Evolutionary conservation across 2,113 vertebrate species (phyloP).

Genomic region (Lepus timidus): DNA sequence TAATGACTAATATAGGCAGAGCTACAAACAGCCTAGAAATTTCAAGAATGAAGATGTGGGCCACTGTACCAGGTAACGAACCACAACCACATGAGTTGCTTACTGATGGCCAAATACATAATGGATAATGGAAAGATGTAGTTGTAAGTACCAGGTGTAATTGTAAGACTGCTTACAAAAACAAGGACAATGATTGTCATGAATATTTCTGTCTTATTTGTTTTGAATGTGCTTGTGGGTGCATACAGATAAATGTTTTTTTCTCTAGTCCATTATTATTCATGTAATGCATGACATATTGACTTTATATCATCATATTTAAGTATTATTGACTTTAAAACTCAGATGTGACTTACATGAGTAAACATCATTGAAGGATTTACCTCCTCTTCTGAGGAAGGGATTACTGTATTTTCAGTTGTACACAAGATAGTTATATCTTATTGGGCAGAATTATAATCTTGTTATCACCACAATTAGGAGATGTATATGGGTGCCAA

Average conservation of each 20-base stretch:
- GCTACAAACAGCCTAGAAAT: background rate
- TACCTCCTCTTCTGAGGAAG: background rate
- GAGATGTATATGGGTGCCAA: background rate
- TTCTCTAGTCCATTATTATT: background rate
- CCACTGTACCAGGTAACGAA: background rate
- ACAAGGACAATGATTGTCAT: background rate
- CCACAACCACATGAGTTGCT: background rate
- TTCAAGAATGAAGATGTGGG: background rate
- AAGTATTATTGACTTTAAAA: background rate
- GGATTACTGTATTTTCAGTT: background rate
- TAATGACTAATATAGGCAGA: background rate
- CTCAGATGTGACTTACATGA: background rate
- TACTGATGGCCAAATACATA: background rate
- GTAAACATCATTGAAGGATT: background rate
- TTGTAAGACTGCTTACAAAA: background rate
- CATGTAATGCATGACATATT: background rate
- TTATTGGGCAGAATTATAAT: background rate
- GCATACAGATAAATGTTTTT: background rate
- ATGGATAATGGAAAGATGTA: background rate
- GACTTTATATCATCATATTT: background rate
- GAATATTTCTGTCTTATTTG: background rate
- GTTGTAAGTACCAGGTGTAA: background rate
- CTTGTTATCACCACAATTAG: background rate
- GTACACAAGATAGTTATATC: background rate
- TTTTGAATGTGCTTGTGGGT: background rate